These are phyloP conservation scores for Drosophila longiperda DNA, from an alignment of 2,888 invertebrate species.

Conservation along the genomic window DNA sequence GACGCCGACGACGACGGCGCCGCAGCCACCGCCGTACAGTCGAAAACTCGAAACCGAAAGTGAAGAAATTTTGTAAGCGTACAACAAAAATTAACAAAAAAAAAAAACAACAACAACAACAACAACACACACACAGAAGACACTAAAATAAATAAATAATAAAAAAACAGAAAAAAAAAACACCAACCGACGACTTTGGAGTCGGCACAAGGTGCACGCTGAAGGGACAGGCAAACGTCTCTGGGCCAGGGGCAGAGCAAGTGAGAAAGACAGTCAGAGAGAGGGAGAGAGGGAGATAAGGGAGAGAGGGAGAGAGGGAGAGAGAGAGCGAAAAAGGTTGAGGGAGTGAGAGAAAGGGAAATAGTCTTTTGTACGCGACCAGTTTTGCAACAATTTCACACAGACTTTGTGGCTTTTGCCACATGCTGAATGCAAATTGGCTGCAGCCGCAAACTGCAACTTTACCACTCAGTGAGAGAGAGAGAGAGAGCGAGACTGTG, in stretches of 20 bases:
- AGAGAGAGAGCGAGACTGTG: background rate
- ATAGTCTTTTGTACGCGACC: conserved; percentile 39
- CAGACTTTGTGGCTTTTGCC: conserved; percentile 24
- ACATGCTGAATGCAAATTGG: conserved; percentile 42
- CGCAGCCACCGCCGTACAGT: conserved; percentile 12
- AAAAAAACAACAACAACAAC: conserved; percentile 1
- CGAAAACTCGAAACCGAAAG: conserved; percentile 67
- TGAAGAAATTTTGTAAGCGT: conserved; percentile 69
- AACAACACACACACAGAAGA: background rate
- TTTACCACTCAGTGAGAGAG: background rate
- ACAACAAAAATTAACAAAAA: conserved; percentile 6
- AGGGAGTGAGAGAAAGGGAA: background rate
- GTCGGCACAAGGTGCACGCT: conserved; percentile 22
- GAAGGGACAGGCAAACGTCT: conserved; percentile 38
- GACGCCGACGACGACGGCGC: conserved; percentile 43
- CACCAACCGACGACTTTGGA: conserved; percentile 10
- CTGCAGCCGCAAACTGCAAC: conserved; percentile 19
- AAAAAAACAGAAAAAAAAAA: conserved; percentile 18
- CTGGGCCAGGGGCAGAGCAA: background rate
- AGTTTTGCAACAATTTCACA: conserved; percentile 67
- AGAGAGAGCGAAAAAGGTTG: background rate
- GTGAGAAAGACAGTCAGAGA: background rate
- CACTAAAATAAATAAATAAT: conserved; percentile 17
- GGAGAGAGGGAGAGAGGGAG: background rate
- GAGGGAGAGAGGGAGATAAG: background rate